phyloP scores from a whole-genome alignment of 2,113 vertebrate species.

The Speoplatyrhinus poulsoni region DNA sequence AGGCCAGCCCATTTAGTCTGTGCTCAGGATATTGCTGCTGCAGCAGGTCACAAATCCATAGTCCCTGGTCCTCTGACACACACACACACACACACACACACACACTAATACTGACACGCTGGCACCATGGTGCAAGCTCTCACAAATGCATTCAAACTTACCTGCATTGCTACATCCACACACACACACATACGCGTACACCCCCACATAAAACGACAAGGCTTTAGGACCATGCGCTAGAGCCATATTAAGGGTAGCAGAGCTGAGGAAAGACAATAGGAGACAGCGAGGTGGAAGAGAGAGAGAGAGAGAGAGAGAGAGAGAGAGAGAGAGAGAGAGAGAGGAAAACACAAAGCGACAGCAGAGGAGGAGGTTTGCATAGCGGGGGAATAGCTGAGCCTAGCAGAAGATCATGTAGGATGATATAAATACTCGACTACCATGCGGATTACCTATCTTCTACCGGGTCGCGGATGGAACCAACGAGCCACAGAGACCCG shows the following conservation, averaged over 20 bases:
- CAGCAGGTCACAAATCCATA: conserved; percentile 30
- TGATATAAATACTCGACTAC: conserved; percentile 14
- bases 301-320: conserved; percentile 17
- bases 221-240: conserved; percentile 67
- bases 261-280: conserved; percentile 18
- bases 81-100: conserved; percentile 19
- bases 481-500: conserved; percentile 2
- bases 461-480: not conserved
- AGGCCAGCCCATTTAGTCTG: conserved; percentile 13
- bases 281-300: conserved; percentile 5
- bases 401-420: conserved; percentile 52
- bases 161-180: not conserved
- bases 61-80: not conserved
- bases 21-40: conserved; percentile 21
- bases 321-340: conserved; percentile 13
- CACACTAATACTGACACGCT: not conserved
- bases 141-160: not conserved
- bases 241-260: conserved; percentile 17
- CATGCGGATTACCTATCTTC: conserved; percentile 27
- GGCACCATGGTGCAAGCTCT: not conserved
- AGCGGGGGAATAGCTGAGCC: conserved; percentile 33
- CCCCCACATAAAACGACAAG: not conserved
- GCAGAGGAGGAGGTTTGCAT: not conserved
- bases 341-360: conserved; percentile 14
- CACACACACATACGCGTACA: not conserved